Conservation (phyloP, 2,888 invertebrate species). For the Subacronicta megacephala region DNA sequence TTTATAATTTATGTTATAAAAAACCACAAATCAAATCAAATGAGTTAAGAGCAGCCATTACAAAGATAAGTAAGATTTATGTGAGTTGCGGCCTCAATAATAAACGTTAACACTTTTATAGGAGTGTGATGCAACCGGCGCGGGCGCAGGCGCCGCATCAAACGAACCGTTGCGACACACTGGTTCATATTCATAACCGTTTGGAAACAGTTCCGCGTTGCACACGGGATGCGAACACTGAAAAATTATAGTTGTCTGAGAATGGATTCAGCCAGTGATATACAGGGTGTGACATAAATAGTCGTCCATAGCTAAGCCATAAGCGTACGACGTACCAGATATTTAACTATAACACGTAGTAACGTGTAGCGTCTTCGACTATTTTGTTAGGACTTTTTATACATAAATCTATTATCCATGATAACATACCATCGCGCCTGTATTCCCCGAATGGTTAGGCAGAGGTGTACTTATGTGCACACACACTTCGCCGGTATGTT, state of each 20-base stretch:
- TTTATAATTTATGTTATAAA: neutral
- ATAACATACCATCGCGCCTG: no score
- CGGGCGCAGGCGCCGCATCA: slow-evolving; percentile 12
- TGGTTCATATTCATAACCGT: neutral
- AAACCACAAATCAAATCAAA: neutral
- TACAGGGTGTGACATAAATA: no score
- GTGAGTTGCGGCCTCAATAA: slow-evolving; percentile 9
- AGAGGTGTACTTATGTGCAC: no score
- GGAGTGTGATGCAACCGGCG: slow-evolving; percentile 5
- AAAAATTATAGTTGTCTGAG: neutral
- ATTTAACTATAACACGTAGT: no score
- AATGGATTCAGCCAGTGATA: neutral
- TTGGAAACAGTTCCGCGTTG: slow-evolving; percentile 1
- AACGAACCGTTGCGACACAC: slow-evolving; percentile 3
- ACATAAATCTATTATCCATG: no score
- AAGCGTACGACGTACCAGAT: no score
- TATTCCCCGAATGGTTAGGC: no score
- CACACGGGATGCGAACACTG: neutral
- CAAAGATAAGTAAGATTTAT: slow-evolving; percentile 4
- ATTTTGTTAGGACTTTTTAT: no score
- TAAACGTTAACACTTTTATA: slow-evolving; percentile 7
- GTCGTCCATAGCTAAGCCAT: no score
- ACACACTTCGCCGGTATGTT: no score
- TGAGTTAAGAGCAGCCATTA: neutral
- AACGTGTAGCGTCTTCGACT: no score